A percentile compares a stretch with the other conserved stretches of the same genome.
Evolutionary conservation across 2,888 invertebrate species (phyloP).

Genomic region (Folsomia candida): DNA sequence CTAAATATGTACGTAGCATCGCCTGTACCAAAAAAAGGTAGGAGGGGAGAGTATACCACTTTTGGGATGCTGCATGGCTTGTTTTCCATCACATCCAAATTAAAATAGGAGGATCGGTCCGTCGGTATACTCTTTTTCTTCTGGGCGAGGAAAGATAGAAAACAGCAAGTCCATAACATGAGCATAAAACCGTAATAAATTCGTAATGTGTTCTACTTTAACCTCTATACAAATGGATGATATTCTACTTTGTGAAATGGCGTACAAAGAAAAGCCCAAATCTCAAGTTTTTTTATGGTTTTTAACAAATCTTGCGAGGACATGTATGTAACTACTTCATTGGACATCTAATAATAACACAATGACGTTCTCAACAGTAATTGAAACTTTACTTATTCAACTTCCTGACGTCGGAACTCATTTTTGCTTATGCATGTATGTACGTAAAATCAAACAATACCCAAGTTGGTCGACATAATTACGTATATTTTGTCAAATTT

Average conservation of each 20-base stretch:
- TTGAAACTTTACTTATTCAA: too few species aligned
- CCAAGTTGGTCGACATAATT: too few species aligned
- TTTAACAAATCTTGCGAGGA: not conserved
- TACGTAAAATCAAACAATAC: too few species aligned
- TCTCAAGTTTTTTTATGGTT: not conserved
- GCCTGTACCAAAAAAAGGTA: too few species aligned
- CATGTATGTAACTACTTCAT: not conserved
- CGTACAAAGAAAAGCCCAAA: not conserved
- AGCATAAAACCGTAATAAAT: slow-evolving; percentile 41
- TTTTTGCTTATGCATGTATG: too few species aligned
- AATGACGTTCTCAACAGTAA: too few species aligned
- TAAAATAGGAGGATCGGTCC: not conserved
- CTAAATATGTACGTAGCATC: too few species aligned
- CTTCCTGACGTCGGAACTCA: too few species aligned
- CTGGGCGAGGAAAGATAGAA: not conserved
- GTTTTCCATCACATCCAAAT: not conserved
- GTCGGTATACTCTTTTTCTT: not conserved
- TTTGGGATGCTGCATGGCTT: not conserved
- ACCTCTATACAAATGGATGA: slow-evolving; percentile 39
- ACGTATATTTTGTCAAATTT: not conserved
- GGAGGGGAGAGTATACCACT: not conserved
- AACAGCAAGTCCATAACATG: slow-evolving; percentile 32
- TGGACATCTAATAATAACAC: not conserved
- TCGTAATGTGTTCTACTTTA: slow-evolving; percentile 40
- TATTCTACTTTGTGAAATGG: not conserved